These are phyloP conservation scores for Dryobotodes eremita DNA, from an alignment of 2,888 invertebrate genomes.

Conservation along the genomic window DNA sequence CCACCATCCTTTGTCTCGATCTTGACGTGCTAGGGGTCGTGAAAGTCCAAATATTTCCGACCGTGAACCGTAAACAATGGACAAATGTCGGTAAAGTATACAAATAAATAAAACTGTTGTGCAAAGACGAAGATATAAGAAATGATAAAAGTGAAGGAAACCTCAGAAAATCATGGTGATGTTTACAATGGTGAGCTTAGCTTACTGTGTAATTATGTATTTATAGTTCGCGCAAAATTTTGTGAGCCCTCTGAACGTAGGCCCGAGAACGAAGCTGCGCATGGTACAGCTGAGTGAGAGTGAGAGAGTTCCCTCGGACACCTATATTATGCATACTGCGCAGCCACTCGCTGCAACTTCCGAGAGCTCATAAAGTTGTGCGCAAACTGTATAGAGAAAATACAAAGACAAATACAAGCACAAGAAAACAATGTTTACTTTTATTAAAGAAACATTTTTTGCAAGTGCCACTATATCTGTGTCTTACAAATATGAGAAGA, in stretches of 20 bases:
- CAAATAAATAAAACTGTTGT: neutral
- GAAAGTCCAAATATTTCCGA: slow-evolving; percentile 1
- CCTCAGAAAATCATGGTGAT: neutral
- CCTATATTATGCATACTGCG: too few relatives aligned
- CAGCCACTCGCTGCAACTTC: too few relatives aligned
- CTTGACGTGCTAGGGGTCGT: too few relatives aligned
- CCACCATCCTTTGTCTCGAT: too few relatives aligned
- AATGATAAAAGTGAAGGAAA: neutral
- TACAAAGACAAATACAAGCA: neutral
- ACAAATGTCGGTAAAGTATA: neutral
- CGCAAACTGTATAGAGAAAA: neutral
- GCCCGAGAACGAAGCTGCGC: too few relatives aligned
- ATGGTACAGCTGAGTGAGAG: too few relatives aligned
- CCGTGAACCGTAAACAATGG: neutral
- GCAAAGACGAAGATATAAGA: neutral
- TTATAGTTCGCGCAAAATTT: too few relatives aligned
- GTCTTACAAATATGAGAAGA: neutral
- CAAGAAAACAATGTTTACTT: too few relatives aligned
- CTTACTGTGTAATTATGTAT: too few relatives aligned
- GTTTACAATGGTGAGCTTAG: slow-evolving; percentile 21
- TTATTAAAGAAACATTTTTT: neutral
- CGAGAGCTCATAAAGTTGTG: too few relatives aligned
- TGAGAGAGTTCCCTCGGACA: too few relatives aligned
- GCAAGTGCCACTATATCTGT: neutral
- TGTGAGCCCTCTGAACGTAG: too few relatives aligned